These are phyloP conservation scores for Crotalus helleri DNA, from an alignment of 2,113 vertebrate genomes.

Conservation along the genomic window DNA sequence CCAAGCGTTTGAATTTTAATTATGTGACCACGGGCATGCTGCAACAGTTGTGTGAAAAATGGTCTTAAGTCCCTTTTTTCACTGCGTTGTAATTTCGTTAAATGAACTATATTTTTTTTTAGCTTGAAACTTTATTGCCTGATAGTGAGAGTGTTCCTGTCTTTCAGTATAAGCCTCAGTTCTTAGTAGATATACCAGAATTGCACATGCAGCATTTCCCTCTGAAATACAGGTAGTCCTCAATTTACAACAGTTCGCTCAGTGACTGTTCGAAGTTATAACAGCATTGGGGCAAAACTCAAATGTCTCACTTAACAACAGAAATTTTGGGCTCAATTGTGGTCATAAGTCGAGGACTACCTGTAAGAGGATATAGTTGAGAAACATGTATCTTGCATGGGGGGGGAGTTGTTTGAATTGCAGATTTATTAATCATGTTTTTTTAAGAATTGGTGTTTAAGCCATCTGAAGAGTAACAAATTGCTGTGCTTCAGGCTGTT, in stretches of 20 bases:
- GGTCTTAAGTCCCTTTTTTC: neutral
- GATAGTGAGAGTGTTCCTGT: neutral
- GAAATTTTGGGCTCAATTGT: neutral
- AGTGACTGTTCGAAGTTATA: neutral
- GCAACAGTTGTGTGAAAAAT: neutral
- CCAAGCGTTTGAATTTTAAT: neutral
- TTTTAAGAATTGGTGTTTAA: neutral
- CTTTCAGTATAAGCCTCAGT: neutral
- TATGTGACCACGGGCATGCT: neutral
- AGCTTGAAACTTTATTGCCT: neutral
- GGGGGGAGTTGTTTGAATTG: neutral
- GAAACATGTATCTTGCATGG: neutral
- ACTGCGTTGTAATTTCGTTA: neutral
- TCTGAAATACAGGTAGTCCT: neutral
- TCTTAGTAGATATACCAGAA: neutral
- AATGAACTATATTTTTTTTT: neutral
- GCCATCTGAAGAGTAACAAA: neutral
- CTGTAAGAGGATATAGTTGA: neutral
- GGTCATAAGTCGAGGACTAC: too few relatives aligned
- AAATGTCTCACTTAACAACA: neutral
- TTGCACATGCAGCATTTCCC: neutral
- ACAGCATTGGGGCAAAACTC: neutral
- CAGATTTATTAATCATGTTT: neutral
- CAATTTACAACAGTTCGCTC: neutral
- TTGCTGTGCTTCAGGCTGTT: neutral